Percentiles rank a stretch among this genome's conserved stretches.
Conservation (phyloP, 92 coral and sea anemone genomes). For the Nematostella vectensis region DNA sequence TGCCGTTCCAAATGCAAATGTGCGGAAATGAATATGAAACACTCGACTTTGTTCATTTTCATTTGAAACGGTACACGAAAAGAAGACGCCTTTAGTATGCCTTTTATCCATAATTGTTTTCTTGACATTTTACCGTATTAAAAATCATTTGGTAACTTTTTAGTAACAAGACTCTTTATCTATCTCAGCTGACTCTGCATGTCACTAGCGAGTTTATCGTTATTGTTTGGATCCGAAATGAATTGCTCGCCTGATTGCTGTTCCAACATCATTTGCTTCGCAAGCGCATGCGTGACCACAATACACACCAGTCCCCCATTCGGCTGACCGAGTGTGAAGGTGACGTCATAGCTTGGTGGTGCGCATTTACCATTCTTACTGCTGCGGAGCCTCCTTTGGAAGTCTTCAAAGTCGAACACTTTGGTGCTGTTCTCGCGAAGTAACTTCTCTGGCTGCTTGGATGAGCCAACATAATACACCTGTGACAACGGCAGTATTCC, state of each 20-base stretch:
- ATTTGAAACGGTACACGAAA: no score
- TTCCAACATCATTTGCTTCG: slow-evolving; percentile 31
- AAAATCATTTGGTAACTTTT: no score
- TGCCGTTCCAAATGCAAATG: no score
- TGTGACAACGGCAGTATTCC: no score
- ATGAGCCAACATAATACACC: slow-evolving; percentile 45
- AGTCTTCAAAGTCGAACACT: slow-evolving; percentile 58
- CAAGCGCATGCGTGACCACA: slow-evolving; percentile 44
- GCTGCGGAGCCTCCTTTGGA: slow-evolving; percentile 26
- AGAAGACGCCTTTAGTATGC: no score
- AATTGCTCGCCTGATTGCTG: slow-evolving; percentile 23
- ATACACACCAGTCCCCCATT: slow-evolving; percentile 50
- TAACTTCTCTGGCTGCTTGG: slow-evolving; percentile 39
- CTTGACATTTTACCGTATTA: no score
- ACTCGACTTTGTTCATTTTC: no score
- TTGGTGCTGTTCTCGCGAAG: slow-evolving; percentile 55
- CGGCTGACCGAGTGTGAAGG: slow-evolving; percentile 40
- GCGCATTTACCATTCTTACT: slow-evolving; percentile 36
- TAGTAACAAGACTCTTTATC: no score
- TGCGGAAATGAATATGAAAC: no score
- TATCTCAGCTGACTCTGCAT: slow-evolving; percentile 3
- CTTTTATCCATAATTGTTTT: no score
- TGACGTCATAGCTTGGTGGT: slow-evolving; percentile 42
- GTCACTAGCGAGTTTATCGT: slow-evolving; percentile 25
- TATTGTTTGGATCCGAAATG: slow-evolving; percentile 46